Evolutionary conservation across 2,113 vertebrate genomes (phyloP), one percentile per base, ranked within the genome.

Genomic region (Rhea pennata): DNA sequence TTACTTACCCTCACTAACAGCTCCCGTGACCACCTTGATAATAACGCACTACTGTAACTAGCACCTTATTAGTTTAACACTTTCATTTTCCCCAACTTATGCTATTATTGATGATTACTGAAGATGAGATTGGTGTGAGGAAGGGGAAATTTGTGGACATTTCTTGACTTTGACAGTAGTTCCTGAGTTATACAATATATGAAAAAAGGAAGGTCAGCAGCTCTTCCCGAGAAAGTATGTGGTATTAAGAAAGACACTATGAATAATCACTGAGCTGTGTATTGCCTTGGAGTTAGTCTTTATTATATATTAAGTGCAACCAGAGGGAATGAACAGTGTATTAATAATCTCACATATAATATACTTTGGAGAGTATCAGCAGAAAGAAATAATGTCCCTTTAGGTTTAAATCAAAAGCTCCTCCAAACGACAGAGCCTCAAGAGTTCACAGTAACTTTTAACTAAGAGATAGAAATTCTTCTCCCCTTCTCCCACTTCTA

Each of bases 321-420:
- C 58, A 93, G 42, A 91, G 87, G 81, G 70, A 74, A 15, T 89
- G 27, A 87, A 50, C 27, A 62, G 17, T 61, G 86, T 75, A 84
- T 86, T 78, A 86, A 90, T 82, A 95, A 80, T 81, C 29, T 75
- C 56, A 69, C 53, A 76, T 53, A 88, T 84, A 72, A 87, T 92
- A 36, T 51, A 56, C 44, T 59, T 42, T 39, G 88, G 22, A 87
- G 33, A 23, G 22, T 33, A 81, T 44, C 53, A n/a, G 65, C 87
- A 66, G 72, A 51, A 67, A 56, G 54, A 94, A 59, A 64, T 91
- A 67, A 78, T 75, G 50, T 70, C 29, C 33, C 69, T 95, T 79
- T 26, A 93, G 14, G 29, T 77, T 86, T 84, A 80, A 64, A 91
- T 56, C 51, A 86, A 93, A 95, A 97, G 4, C 64, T 87, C 88